A percentile compares a stretch with the other conserved stretches of the same genome.
Conservation (phyloP, 2,888 invertebrate species). For the Tigriopus californicus region DNA sequence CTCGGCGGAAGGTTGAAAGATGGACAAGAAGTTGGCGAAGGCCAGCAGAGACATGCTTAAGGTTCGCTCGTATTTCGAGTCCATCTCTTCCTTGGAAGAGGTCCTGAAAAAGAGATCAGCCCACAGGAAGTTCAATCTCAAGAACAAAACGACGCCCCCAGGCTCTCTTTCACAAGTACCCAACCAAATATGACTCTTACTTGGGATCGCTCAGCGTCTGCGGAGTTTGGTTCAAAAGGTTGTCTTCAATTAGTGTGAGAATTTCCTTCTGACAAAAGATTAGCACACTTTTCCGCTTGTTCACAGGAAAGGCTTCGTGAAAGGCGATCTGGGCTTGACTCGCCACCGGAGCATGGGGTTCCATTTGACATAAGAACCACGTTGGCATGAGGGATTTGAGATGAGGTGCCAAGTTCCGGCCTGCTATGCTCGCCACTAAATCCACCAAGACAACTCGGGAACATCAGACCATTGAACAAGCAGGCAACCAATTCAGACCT, state of each 20-base stretch:
- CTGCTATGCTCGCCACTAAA: slow-evolving; percentile 38
- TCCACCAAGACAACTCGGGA: too few species aligned
- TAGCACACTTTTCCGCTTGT: slow-evolving; percentile 46
- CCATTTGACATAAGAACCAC: slow-evolving; percentile 69
- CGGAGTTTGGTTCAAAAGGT: slow-evolving; percentile 36
- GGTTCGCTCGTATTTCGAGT: slow-evolving; percentile 45
- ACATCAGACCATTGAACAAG: too few species aligned
- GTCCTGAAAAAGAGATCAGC: slow-evolving; percentile 26
- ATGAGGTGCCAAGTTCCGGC: slow-evolving; percentile 55
- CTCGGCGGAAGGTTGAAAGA: slow-evolving; percentile 28
- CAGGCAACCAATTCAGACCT: too few species aligned
- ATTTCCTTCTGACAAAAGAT: slow-evolving; percentile 65
- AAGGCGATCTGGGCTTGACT: slow-evolving; percentile 44
- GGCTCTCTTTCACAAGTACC: too few species aligned
- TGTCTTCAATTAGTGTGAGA: slow-evolving; percentile 48
- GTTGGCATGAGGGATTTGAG: slow-evolving; percentile 53
- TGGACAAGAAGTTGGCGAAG: slow-evolving; percentile 27
- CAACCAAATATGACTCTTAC: slow-evolving; percentile 17
- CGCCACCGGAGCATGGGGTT: slow-evolving; percentile 66
- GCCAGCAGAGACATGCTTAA: slow-evolving; percentile 45
- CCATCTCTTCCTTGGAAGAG: slow-evolving; percentile 42
- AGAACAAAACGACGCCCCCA: neutral
- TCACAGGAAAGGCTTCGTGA: slow-evolving; percentile 50
- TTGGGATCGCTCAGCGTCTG: slow-evolving; percentile 27
- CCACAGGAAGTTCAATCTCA: neutral